Conservation (phyloP, 1,140 invertebrate species). For the Gonatopus flavifemur region DNA sequence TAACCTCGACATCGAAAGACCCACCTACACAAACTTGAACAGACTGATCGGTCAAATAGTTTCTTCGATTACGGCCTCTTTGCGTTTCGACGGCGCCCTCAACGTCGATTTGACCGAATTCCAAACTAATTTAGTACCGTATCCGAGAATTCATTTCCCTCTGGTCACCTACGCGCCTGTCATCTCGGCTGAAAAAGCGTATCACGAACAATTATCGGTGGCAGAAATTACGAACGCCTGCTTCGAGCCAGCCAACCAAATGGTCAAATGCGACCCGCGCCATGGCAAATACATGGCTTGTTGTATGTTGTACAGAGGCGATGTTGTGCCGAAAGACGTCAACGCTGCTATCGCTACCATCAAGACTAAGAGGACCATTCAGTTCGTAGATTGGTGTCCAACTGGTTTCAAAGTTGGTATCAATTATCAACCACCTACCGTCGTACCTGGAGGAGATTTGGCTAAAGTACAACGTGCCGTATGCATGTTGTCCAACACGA, state of each 20-base stretch:
- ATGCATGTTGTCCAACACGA: constrained; percentile 44
- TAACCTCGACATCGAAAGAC: constrained; percentile 84
- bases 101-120: constrained; percentile 30
- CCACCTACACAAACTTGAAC: constrained; percentile 63
- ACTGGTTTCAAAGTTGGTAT: constrained; percentile 67
- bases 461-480: constrained; percentile 31
- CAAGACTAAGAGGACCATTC: constrained; percentile 30
- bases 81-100: constrained; percentile 29
- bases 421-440: constrained; percentile 30
- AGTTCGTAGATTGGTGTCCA: constrained; percentile 73
- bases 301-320: constrained; percentile 31
- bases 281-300: constrained; percentile 60
- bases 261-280: constrained; percentile 72
- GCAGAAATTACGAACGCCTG: constrained; percentile 52
- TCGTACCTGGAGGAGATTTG: constrained; percentile 31
- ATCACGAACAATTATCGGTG: constrained; percentile 32
- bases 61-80: constrained; percentile 39
- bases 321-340: constrained; percentile 30
- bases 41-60: constrained; percentile 36
- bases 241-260: constrained; percentile 69
- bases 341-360: constrained; percentile 32
- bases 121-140: constrained; percentile 31
- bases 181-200: constrained; percentile 31
- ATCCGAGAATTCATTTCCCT: constrained; percentile 29
- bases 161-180: constrained; percentile 30